Base-by-base conservation (phyloP, 2,888 invertebrate genomes). In the Protonemura montana region DNA sequence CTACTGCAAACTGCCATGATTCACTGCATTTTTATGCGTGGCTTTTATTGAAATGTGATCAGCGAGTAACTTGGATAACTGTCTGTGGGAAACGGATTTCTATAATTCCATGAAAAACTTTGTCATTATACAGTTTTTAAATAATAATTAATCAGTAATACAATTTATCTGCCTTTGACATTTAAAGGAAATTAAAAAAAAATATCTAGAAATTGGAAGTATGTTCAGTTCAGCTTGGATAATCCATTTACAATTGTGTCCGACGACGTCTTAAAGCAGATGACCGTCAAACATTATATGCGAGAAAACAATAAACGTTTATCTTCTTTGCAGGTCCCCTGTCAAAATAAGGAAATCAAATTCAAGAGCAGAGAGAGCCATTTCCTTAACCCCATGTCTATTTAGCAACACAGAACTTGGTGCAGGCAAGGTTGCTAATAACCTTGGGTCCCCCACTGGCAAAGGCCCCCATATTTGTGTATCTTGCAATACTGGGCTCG, bases 381-480 rank as follows among this genome's bases (percentile, higher is more conserved):
- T 21, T 2, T 59, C 59, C 59, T 13, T 59, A 7, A 13, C 59
- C 13, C 59, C 59, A 2, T 81, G 29, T 81, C 29, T 6, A 13
- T 29, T 30, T 29, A 27, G 29, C 29, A 27, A 81, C 29, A n/a
- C 10, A 30, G 3, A 30, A 30, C 10, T 81, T 27, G 21, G 27
- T 29, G 30, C 29, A 81, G 0, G 25, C 29, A 21, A 81, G 13
- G 3, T 81, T 29, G 29, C 30, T 21, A 30, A 6, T 6, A 13
- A 81, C 81, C 3, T 27, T 81, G 30, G 91, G 91, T 0, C 29
- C 1, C 81, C 25, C 16, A 7, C 81, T 25, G 30, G 30, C n/a
- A 13, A 27, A 0, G 5, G 16, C 30, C 29, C 81, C 2, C 30
- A 21, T n/a, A 27, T 81, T 7, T 81, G 81, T 27, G 16, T 28